These are phyloP conservation scores for Helobdella robusta DNA, from an alignment of 2,888 invertebrate genomes.

Conservation along the genomic window DNA sequence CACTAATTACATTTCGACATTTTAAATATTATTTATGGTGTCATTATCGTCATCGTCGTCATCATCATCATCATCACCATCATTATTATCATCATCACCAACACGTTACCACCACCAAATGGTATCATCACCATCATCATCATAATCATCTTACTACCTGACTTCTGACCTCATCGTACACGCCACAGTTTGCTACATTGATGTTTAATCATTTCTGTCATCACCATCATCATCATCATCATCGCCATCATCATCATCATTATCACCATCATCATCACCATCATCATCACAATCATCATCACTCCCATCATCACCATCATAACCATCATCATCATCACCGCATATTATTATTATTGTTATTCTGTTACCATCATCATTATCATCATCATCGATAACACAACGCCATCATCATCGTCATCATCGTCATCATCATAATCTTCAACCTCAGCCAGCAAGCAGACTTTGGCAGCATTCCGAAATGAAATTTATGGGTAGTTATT, in stretches of 20 bases:
- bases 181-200: no score
- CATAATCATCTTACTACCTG: no score
- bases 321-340: neutral
- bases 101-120: no score
- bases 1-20: no score
- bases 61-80: neutral
- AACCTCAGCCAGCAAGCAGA: no score
- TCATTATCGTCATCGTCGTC: neutral
- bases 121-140: no score
- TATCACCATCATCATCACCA: conserved; percentile 2
- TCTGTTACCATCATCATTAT: no score
- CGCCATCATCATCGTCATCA: conserved; percentile 3
- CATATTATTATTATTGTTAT: no score
- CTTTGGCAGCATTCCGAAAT: no score
- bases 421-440: neutral
- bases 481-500: no score
- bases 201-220: neutral
- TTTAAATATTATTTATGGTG: no score
- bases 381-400: neutral
- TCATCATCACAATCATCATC: neutral
- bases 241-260: neutral
- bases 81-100: neutral
- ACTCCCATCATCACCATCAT: neutral
- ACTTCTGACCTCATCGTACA: no score
- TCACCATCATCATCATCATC: conserved; percentile 2